phyloP scores from a whole-genome alignment of 37 sponge, comb jelly and placozoan genomes.

The Aphrocallistes beatrix region DNA sequence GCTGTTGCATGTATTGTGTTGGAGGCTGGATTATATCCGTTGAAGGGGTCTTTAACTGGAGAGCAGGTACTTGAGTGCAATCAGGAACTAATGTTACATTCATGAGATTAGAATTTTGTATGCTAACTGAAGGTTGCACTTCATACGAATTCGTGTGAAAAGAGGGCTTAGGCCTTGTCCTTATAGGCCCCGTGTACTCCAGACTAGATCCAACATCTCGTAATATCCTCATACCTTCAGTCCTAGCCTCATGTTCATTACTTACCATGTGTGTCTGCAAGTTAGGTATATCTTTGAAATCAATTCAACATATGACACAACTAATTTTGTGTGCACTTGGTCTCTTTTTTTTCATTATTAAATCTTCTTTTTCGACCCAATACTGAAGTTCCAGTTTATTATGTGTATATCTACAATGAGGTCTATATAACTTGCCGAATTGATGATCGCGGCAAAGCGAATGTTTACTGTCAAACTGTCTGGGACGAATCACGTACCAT shows the following conservation, averaged over 20 bases:
- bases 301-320: neutral
- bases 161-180: too few relatives aligned
- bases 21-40: too few relatives aligned
- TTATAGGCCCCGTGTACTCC: too few relatives aligned
- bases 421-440: neutral
- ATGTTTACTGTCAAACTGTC: neutral
- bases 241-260: neutral
- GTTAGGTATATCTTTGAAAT: neutral
- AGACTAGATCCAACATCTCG: too few relatives aligned
- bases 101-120: too few relatives aligned
- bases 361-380: neutral
- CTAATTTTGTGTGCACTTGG: neutral
- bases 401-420: neutral
- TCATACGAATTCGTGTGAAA: too few relatives aligned
- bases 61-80: too few relatives aligned
- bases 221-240: neutral
- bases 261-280: neutral
- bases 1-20: too few relatives aligned
- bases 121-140: too few relatives aligned
- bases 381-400: neutral
- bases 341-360: neutral
- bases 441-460: neutral
- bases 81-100: too few relatives aligned
- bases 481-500: neutral
- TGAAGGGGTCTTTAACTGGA: too few relatives aligned